A percentile compares a stretch with the other conserved stretches of the same genome.
Evolutionary conservation across 2,113 vertebrate genomes (phyloP).

Genomic region (Rhynchomys soricoides): DNA sequence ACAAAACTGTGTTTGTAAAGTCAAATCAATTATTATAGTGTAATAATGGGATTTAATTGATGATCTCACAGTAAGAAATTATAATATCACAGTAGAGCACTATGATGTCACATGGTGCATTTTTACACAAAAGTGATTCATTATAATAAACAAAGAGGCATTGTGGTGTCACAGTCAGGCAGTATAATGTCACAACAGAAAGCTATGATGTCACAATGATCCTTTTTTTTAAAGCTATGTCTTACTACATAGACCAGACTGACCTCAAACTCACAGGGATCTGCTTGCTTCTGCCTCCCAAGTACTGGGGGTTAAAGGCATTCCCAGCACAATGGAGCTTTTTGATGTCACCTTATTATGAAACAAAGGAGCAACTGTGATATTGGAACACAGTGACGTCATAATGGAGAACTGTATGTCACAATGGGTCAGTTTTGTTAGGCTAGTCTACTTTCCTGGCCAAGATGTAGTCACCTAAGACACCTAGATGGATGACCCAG

Average conservation of each 20-base stretch:
- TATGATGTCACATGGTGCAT: neutral
- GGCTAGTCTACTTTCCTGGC: neutral
- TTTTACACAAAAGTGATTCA: neutral
- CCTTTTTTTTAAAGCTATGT: neutral
- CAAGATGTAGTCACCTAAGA: neutral
- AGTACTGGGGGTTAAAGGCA: neutral
- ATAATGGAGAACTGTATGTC: neutral
- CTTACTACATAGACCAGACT: neutral
- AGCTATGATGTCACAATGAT: neutral
- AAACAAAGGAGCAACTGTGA: neutral
- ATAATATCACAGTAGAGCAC: neutral
- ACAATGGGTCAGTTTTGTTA: neutral
- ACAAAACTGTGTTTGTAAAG: neutral
- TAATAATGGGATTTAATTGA: neutral
- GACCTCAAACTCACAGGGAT: neutral
- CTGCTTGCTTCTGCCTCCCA: neutral
- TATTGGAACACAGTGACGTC: neutral
- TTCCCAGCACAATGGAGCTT: neutral
- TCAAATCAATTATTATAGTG: neutral
- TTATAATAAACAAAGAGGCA: neutral
- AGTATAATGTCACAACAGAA: neutral
- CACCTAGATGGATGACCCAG: neutral
- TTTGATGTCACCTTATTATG: neutral
- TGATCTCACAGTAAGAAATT: neutral
- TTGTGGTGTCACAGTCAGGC: neutral